Percentiles rank a stretch among this genome's conserved stretches.
phyloP scores from a whole-genome alignment of 2,113 vertebrate genomes.

The Stigmatopora argus region DNA sequence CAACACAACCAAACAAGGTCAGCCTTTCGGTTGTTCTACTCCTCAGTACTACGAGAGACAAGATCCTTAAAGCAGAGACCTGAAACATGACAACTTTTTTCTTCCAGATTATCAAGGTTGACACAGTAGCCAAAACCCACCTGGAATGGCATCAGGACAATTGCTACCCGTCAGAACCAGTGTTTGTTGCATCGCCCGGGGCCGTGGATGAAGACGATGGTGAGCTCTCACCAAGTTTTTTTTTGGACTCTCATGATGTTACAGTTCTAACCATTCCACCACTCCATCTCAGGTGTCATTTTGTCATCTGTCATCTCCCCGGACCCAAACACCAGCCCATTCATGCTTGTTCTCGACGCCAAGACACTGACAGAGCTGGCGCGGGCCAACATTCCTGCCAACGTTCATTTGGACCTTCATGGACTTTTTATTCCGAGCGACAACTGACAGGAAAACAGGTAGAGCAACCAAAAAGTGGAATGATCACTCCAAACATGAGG shows the following conservation, averaged over 20 bases:
- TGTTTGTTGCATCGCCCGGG: constrained; percentile 79
- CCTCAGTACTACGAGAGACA: not conserved
- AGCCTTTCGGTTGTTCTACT: not conserved
- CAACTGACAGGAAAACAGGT: not conserved
- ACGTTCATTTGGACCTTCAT: constrained; percentile 85
- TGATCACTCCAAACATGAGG: too few relatives aligned
- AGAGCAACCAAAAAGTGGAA: not conserved
- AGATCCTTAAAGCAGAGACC: too few relatives aligned
- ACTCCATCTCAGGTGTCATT: constrained; percentile 74
- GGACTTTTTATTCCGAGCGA: constrained; percentile 77
- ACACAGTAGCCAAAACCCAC: constrained; percentile 69
- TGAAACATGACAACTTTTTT: not conserved
- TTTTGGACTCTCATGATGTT: not conserved
- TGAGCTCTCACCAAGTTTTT: constrained; percentile 33
- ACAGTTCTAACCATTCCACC: not conserved
- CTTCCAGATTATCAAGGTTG: constrained; percentile 79
- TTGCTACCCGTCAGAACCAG: constrained; percentile 83
- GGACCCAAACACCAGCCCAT: constrained; percentile 74
- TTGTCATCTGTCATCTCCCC: constrained; percentile 77
- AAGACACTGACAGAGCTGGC: constrained; percentile 80
- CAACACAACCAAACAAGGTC: constrained; percentile 81
- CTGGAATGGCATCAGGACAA: constrained; percentile 72
- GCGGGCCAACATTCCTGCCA: constrained; percentile 69
- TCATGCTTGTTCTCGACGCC: constrained; percentile 84
- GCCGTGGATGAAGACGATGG: constrained; percentile 85